Percentiles rank a stretch among this genome's conserved stretches.
These are phyloP conservation scores for Hydrotaea cyrtoneurina DNA, from an alignment of 2,888 invertebrate species.

Conservation along the genomic window DNA sequence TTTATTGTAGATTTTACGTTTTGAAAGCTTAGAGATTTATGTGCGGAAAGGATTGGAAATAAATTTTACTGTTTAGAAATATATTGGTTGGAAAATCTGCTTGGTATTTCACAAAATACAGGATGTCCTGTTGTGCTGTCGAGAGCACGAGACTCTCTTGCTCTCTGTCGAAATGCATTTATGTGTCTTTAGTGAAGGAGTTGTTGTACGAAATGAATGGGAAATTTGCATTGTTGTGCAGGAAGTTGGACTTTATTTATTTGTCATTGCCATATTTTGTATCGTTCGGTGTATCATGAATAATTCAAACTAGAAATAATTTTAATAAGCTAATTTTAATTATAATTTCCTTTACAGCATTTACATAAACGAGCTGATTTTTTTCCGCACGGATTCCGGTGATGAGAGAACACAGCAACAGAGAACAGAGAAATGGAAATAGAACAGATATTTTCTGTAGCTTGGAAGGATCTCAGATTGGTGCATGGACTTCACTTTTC, in stretches of 20 bases:
- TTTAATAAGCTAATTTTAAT: neutral
- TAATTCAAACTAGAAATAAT: neutral
- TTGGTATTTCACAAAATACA: constrained; percentile 52
- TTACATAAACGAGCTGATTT: too few relatives aligned
- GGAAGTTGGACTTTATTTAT: constrained; percentile 20
- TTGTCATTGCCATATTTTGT: neutral
- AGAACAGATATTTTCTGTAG: too few relatives aligned
- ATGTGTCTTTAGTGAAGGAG: neutral
- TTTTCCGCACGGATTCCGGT: too few relatives aligned
- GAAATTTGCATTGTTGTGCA: neutral
- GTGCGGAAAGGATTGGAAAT: constrained; percentile 79
- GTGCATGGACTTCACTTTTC: too few relatives aligned
- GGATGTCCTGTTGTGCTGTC: constrained; percentile 63
- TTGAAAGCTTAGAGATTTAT: constrained; percentile 73
- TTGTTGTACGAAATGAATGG: too few relatives aligned
- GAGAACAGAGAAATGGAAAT: too few relatives aligned
- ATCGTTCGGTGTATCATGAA: neutral
- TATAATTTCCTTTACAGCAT: neutral
- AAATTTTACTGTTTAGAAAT: constrained; percentile 74
- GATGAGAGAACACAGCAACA: too few relatives aligned
- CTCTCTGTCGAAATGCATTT: neutral
- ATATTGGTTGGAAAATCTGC: constrained; percentile 80
- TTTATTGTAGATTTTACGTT: constrained; percentile 4
- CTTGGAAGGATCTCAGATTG: too few relatives aligned
- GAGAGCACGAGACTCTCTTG: too few relatives aligned